Evolutionary conservation across 2,888 invertebrate genomes (phyloP).

Genomic region (Encarsia formosa): DNA sequence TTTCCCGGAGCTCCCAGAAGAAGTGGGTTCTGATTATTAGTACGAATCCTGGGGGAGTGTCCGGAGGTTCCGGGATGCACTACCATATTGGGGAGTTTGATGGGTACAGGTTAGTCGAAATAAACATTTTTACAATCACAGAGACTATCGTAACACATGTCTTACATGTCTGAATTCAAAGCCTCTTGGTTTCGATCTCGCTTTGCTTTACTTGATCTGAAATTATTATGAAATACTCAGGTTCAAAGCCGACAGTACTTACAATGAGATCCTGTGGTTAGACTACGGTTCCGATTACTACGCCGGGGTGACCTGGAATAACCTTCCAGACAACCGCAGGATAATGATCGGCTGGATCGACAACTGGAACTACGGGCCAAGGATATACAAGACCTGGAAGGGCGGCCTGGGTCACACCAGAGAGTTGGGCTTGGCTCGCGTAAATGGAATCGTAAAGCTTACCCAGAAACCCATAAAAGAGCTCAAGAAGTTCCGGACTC

Average conservation of each 20-base stretch:
- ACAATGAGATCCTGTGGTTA: slow-evolving; percentile 37
- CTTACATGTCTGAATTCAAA: no score
- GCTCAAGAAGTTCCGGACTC: not conserved
- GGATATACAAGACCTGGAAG: not conserved
- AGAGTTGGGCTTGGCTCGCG: not conserved
- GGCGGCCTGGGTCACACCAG: not conserved
- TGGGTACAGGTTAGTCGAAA: slow-evolving; percentile 6
- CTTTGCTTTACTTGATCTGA: no score
- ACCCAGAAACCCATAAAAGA: not conserved
- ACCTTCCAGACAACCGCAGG: not conserved
- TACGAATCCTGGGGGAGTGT: slow-evolving; percentile 12
- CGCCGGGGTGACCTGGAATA: slow-evolving; percentile 15
- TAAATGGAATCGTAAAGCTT: not conserved
- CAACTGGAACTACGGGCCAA: slow-evolving; percentile 9
- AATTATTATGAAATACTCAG: no score
- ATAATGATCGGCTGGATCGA: slow-evolving; percentile 13
- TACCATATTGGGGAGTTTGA: slow-evolving; percentile 8
- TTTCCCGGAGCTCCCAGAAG: slow-evolving; percentile 18
- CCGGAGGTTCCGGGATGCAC: slow-evolving; percentile 8
- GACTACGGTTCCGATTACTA: slow-evolving; percentile 20
- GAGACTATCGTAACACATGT: no score
- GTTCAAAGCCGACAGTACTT: not conserved
- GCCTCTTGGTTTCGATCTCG: no score
- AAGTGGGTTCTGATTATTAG: slow-evolving; percentile 48
- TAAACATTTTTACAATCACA: no score